Evolutionary conservation across 2,797 vertebrate species (phyloP), one percentile per base, ranked within the genome.

Genomic region (Eulemur rubriventer): DNA sequence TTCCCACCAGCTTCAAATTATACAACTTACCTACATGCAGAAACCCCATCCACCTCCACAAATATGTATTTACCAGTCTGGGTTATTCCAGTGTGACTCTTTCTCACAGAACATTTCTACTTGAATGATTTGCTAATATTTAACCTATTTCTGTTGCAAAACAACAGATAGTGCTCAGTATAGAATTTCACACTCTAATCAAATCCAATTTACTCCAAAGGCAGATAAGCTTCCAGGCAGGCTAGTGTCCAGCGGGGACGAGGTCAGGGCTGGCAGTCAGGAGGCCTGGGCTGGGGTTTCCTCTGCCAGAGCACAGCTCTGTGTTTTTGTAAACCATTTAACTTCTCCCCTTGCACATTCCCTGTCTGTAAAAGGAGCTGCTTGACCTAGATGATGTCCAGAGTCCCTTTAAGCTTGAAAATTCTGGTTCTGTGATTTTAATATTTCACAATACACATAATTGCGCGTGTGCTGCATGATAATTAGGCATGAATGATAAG

Each of bases 351-450:
- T 76, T 82, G 89, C 70, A 75, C 35, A 80, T 14, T 70, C 43
- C 57, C 38, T 81, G n/a, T 81, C 9, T 65, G 5, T 41, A 48
- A 41, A 33, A 70, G 76, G 24, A 94, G 41, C 70, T 75, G 22
- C 38, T 85, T 96, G 63, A 85, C 61, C 33, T 91, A n/a, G 0
- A 3, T 87, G 73, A 59, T 76, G 63, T 50, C 35, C 11, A 93
- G 85, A 69, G 7, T 52, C 35, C 84, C 70, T 61, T 52, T 30
- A 95, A 80, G 30, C 80, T 83, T 65, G 48, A 86, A 90, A 80
- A 38, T 84, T 94, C 59, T 55, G 41, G 9, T 91, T 86, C 41
- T 52, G 0, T 89, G 43, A 90, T 93, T 96, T 94, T 96, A 96
- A 80, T 93, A 67, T 87, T 87, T 87, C 87, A 93, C 20, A 80